Percentiles rank a stretch among this genome's conserved stretches.
These are phyloP conservation scores for Elephantulus edwardii DNA, from an alignment of 2,113 vertebrate genomes.

Conservation along the genomic window DNA sequence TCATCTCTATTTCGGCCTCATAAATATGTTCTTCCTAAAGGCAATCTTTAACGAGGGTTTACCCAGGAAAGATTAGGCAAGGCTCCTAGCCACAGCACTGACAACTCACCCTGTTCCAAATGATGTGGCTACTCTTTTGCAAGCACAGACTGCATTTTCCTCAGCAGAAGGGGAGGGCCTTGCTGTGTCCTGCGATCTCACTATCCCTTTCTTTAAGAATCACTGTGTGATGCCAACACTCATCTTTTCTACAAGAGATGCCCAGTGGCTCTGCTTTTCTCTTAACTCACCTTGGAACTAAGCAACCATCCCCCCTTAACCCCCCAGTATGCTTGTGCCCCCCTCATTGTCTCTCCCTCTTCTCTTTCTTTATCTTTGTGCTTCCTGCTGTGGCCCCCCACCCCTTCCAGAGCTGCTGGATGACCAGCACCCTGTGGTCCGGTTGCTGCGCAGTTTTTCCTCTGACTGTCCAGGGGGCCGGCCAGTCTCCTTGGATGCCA, in stretches of 20 bases:
- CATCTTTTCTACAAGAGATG: slow-evolving; percentile 37
- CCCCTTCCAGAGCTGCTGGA: slow-evolving; percentile 91
- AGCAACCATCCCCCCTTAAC: slow-evolving; percentile 46
- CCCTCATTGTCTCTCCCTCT: slow-evolving; percentile 71
- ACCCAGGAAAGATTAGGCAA: neutral
- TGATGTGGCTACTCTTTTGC: neutral
- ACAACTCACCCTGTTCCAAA: neutral
- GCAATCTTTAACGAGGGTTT: neutral
- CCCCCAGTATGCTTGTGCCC: slow-evolving; percentile 53
- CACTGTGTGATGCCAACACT: neutral
- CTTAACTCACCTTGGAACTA: slow-evolving; percentile 64
- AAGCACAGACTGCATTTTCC: neutral
- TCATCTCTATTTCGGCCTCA: slow-evolving; percentile 15
- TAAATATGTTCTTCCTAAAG: slow-evolving; percentile 26
- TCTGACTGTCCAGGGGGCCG: slow-evolving; percentile 89
- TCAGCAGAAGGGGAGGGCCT: neutral
- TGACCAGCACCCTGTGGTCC: slow-evolving; percentile 92
- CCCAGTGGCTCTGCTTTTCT: slow-evolving; percentile 43
- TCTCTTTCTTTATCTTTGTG: slow-evolving; percentile 77
- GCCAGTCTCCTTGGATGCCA: slow-evolving; percentile 92
- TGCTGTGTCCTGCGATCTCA: neutral
- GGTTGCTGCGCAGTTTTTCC: slow-evolving; percentile 95
- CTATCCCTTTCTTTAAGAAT: slow-evolving; percentile 26
- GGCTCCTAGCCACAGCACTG: neutral
- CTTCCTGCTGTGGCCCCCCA: slow-evolving; percentile 74